These are phyloP conservation scores for Oreochromis aureus DNA, from an alignment of 2,113 vertebrate genomes.

Conservation along the genomic window DNA sequence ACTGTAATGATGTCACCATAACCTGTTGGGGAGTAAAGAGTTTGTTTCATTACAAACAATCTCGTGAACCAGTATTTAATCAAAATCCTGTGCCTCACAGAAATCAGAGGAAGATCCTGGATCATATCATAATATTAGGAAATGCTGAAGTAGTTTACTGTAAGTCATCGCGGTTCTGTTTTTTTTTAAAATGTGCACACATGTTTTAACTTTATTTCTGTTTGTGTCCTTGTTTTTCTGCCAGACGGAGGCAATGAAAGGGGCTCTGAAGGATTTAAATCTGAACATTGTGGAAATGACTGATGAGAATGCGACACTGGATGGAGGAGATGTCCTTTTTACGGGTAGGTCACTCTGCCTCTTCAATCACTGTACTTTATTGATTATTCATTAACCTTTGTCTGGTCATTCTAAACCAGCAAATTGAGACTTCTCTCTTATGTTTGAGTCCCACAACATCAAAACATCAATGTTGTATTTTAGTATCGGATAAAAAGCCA, in stretches of 20 bases:
- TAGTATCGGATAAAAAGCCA: neutral
- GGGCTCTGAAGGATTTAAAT: conserved; percentile 79
- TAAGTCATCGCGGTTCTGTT: neutral
- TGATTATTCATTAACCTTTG: neutral
- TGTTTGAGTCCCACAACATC: neutral
- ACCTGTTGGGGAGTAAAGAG: conserved; percentile 14
- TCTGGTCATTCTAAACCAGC: neutral
- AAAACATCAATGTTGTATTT: neutral
- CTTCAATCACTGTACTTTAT: neutral
- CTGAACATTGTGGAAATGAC: conserved; percentile 93
- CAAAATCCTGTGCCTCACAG: neutral
- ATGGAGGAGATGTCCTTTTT: conserved; percentile 96
- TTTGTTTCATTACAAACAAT: conserved; percentile 16
- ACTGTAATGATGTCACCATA: conserved; percentile 60
- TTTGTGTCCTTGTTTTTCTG: conserved; percentile 41
- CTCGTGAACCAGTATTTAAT: neutral
- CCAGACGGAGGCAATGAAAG: conserved; percentile 85
- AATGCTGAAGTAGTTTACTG: neutral
- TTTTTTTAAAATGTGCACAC: neutral
- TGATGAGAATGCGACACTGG: conserved; percentile 89
- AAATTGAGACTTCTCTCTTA: neutral
- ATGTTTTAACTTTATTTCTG: conserved; percentile 12
- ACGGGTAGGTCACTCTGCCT: conserved; percentile 76
- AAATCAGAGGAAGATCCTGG: neutral
- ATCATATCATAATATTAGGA: neutral